Percentiles rank a stretch among this genome's conserved stretches.
Conservation (phyloP, 2,888 invertebrate species). For the Macrosiphum euphorbiae region DNA sequence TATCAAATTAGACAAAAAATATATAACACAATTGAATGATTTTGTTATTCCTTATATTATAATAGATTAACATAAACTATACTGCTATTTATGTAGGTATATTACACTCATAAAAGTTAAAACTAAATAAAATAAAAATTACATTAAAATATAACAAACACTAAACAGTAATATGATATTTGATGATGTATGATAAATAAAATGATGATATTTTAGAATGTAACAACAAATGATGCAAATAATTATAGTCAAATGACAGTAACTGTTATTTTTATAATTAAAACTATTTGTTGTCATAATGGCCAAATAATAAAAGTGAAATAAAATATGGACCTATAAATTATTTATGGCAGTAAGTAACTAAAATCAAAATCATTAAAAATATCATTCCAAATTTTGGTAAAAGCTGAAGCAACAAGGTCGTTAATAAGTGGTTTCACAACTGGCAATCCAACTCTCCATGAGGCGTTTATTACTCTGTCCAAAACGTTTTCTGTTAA, state of each 20-base stretch:
- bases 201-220: neutral
- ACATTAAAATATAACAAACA: neutral
- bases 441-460: conserved; percentile 85
- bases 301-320: neutral
- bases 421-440: conserved; percentile 85
- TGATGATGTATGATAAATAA: neutral
- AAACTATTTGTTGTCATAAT: neutral
- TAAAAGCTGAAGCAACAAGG: conserved; percentile 85
- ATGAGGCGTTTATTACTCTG: conserved; percentile 82
- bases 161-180: neutral
- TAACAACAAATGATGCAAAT: neutral
- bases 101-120: neutral
- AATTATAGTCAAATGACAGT: neutral
- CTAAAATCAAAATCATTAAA: conserved; percentile 82
- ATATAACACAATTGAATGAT: neutral
- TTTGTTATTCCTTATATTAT: neutral
- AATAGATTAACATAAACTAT: neutral
- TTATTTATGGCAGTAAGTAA: conserved; percentile 69
- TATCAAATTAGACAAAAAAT: neutral
- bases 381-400: conserved; percentile 83
- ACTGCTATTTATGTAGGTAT: neutral
- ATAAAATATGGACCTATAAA: neutral
- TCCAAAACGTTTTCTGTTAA: conserved; percentile 73
- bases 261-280: neutral
- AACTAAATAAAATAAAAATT: neutral